Evolutionary conservation across 2,797 vertebrate species (phyloP), one percentile per base, ranked within the genome.

Genomic region (Crenichthys baileyi): DNA sequence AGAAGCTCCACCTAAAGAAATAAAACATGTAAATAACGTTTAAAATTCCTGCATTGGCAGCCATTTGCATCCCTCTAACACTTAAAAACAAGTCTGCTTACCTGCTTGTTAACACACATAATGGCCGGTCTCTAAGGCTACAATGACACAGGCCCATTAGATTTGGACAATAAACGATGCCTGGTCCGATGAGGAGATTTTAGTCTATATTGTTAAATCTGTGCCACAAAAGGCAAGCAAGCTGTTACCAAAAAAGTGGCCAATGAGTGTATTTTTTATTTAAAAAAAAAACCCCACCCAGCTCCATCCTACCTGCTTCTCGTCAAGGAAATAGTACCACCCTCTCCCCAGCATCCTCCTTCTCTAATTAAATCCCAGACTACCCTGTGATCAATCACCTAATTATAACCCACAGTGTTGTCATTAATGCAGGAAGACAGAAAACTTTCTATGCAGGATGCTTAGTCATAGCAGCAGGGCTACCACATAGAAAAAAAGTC

Each of bases 401-500:
- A 86, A 78, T 73, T 82, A 87, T 85, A 92, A 16, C 41, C 20
- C 9, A 20, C 7, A 73, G 26, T 22, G 76, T 78, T 83, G 79
- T 88, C n/a, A 78, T 31, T 75, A 65, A 82, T 73, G 44, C 60
- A 85, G 85, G 70, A 81, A 74, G 70, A 72, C 24, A 56, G 81
- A 79, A 70, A 39, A 76, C 81, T 70, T 84, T 71, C 83, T 53
- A 0, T 11, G 22, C 20, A 82, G 85, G 91, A 93, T 79, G 81
- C 75, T 82, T 77, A 87, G 74, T 92, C 86, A 88, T 80, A 75
- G n/a, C 13, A 74, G 56, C 12, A 61, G 75, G 63, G 74, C 67
- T 53, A 41, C 73, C 70, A 55, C 26, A 4, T 22, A n/a, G 68
- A 4, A 51, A 56, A 31, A 73, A 26, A 80, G 50, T 79, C 82